These are phyloP conservation scores for Anoplolepis gracilipes DNA, from an alignment of 1,140 invertebrate genomes.

Conservation along the genomic window DNA sequence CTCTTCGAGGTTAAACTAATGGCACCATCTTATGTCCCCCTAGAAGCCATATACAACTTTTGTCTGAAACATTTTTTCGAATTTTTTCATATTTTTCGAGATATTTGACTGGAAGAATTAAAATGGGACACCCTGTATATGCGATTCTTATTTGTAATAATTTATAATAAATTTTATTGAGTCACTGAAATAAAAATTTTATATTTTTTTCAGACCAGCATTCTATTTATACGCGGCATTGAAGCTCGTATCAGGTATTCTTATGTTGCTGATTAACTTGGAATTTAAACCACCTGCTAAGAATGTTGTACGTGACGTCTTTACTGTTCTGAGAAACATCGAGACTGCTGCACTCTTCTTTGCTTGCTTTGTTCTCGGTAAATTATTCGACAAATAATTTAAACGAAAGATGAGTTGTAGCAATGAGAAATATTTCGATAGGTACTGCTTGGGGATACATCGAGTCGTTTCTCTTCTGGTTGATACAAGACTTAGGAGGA, in stretches of 20 bases:
- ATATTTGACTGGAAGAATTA: no score
- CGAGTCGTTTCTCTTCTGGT: slow-evolving; percentile 95
- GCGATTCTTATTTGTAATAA: neutral
- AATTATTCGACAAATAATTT: slow-evolving; percentile 59
- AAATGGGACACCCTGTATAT: neutral
- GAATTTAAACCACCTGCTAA: slow-evolving; percentile 92
- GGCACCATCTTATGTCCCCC: no score
- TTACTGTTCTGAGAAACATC: slow-evolving; percentile 89
- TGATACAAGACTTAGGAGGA: slow-evolving; percentile 92
- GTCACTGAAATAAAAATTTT: slow-evolving; percentile 18
- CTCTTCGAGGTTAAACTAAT: no score
- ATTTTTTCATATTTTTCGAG: no score
- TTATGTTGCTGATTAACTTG: slow-evolving; percentile 91
- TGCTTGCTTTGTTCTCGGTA: slow-evolving; percentile 91
- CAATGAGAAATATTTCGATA: slow-evolving; percentile 74
- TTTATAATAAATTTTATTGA: neutral
- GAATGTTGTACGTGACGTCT: slow-evolving; percentile 91
- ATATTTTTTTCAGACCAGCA: slow-evolving; percentile 88
- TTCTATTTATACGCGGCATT: slow-evolving; percentile 92
- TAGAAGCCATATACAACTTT: no score
- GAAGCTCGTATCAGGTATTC: slow-evolving; percentile 88
- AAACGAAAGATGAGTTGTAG: neutral
- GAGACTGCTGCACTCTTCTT: slow-evolving; percentile 91
- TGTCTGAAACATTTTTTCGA: no score
- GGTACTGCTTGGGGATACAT: slow-evolving; percentile 94